phyloP scores from a whole-genome alignment of 2,888 invertebrate genomes.

The Sesia apiformis region DNA sequence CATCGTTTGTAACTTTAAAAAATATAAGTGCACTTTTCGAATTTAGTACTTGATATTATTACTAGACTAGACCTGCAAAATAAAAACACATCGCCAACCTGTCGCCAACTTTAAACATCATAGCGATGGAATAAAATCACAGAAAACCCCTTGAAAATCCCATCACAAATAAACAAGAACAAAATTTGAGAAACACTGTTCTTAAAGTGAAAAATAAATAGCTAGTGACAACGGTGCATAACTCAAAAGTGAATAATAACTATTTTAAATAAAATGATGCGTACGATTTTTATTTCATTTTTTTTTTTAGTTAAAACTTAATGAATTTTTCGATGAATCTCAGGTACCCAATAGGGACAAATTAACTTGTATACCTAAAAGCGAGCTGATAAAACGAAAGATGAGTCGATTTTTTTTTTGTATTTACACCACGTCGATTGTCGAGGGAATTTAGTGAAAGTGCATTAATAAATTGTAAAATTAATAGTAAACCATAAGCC shows the following conservation, averaged over 20 bases:
- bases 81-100: constrained; percentile 36
- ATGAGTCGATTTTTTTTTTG: background rate
- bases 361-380: constrained; percentile 17
- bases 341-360: constrained; percentile 67
- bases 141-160: constrained; percentile 36
- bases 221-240: constrained; percentile 15
- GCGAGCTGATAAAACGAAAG: background rate
- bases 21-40: constrained; percentile 69
- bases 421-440: background rate
- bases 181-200: constrained; percentile 72
- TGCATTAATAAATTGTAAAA: background rate
- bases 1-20: constrained; percentile 58
- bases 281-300: constrained; percentile 3
- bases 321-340: constrained; percentile 40
- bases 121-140: constrained; percentile 33
- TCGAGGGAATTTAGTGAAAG: background rate
- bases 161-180: constrained; percentile 37
- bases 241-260: constrained; percentile 8
- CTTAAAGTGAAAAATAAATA: constrained; percentile 26
- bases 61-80: constrained; percentile 63
- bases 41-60: constrained; percentile 49
- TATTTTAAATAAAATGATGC: constrained; percentile 1
- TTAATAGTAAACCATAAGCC: background rate
- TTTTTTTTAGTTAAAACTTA: constrained; percentile 12
- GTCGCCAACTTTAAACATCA: constrained; percentile 27